These are phyloP conservation scores for Corbicula japonica DNA, from an alignment of 2,888 invertebrate species.

Conservation along the genomic window DNA sequence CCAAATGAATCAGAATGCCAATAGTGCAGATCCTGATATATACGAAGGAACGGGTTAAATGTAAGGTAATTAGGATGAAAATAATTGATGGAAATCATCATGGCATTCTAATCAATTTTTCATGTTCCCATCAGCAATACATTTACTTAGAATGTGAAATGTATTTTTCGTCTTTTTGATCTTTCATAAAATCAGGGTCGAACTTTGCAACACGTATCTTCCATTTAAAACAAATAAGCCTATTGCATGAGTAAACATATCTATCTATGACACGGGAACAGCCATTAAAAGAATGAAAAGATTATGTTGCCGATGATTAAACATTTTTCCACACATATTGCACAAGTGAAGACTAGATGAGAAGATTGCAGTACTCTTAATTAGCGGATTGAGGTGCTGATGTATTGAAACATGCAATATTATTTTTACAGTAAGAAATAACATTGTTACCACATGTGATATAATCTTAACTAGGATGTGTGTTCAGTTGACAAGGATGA, in stretches of 20 bases:
- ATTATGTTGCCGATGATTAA: slow-evolving; percentile 2
- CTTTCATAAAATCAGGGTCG: neutral
- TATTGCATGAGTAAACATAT: slow-evolving; percentile 44
- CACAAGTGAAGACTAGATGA: too few species aligned
- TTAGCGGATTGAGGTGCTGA: too few species aligned
- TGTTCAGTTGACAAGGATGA: too few species aligned
- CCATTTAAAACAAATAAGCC: slow-evolving; percentile 30
- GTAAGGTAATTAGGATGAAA: slow-evolving; percentile 8
- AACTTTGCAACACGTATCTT: slow-evolving; percentile 4
- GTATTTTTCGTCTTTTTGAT: slow-evolving; percentile 25
- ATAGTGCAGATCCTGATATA: neutral
- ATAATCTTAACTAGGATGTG: too few species aligned
- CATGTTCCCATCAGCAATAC: slow-evolving; percentile 14
- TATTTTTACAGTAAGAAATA: too few species aligned
- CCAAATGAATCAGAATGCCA: neutral
- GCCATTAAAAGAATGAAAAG: slow-evolving; percentile 4
- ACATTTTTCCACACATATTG: too few species aligned
- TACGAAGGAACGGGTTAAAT: neutral
- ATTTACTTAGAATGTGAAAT: slow-evolving; percentile 20
- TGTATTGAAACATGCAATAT: too few species aligned
- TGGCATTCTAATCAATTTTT: slow-evolving; percentile 28
- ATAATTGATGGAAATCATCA: slow-evolving; percentile 22
- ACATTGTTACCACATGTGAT: too few species aligned
- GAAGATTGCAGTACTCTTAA: too few species aligned
- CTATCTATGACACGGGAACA: slow-evolving; percentile 17